These are phyloP conservation scores for Aramus guarauna DNA, from an alignment of 2,113 vertebrate species.

Conservation along the genomic window DNA sequence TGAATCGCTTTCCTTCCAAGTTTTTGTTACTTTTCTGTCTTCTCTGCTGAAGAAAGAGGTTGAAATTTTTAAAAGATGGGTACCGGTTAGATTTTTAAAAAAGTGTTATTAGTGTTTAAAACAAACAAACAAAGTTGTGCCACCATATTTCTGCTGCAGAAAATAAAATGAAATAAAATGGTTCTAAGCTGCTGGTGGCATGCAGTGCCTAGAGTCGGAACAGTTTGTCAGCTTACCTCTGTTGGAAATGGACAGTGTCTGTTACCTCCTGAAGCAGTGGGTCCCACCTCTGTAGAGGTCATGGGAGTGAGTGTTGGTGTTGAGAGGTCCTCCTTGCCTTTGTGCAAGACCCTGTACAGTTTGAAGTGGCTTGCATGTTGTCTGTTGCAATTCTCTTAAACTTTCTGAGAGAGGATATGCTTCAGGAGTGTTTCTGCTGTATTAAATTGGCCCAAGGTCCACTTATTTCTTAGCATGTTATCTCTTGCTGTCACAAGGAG, in stretches of 20 bases:
- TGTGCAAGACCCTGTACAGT: neutral
- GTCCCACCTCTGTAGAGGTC: neutral
- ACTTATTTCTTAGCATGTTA: neutral
- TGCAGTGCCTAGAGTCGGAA: neutral
- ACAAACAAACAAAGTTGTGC: neutral
- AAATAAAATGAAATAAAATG: neutral
- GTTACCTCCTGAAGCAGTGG: neutral
- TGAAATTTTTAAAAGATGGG: neutral
- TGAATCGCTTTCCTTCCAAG: neutral
- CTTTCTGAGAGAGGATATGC: neutral
- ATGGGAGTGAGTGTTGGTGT: neutral
- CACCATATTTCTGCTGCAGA: neutral
- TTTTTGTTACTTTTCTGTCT: conserved; percentile 12
- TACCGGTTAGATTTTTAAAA: neutral
- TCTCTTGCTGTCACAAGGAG: neutral
- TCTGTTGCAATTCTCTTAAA: neutral
- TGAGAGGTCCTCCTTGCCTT: neutral
- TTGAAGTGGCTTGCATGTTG: neutral
- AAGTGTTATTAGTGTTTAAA: fast-evolving
- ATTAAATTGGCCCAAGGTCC: neutral
- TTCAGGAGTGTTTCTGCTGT: neutral
- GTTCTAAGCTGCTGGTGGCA: neutral
- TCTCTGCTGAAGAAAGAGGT: neutral
- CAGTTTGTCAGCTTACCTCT: neutral
- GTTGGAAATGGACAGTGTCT: neutral